These are phyloP conservation scores for Myxocyprinus asiaticus DNA, from an alignment of 2,113 vertebrate species.

Conservation along the genomic window DNA sequence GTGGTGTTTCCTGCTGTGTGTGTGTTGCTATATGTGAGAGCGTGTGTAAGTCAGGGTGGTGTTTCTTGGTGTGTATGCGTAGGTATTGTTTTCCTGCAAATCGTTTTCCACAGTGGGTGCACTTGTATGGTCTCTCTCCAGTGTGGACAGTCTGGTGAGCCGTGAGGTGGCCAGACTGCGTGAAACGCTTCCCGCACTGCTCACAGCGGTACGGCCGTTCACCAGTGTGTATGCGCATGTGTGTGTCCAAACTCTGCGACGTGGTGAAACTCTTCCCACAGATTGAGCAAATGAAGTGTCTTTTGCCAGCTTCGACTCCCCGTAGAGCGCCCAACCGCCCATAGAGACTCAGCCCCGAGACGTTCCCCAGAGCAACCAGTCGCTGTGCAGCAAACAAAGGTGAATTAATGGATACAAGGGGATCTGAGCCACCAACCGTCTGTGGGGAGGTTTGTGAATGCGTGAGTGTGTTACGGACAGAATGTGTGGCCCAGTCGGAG, in stretches of 20 bases:
- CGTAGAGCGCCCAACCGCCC: constrained; percentile 34
- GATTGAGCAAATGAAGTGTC: constrained; percentile 54
- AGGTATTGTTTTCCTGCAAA: constrained; percentile 77
- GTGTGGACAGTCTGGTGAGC: constrained; percentile 78
- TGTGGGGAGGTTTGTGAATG: constrained; percentile 31
- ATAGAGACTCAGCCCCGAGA: constrained; percentile 44
- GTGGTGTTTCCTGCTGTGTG: neutral
- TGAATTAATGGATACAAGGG: constrained; percentile 34
- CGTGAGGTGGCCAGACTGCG: constrained; percentile 74
- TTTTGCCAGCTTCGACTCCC: constrained; percentile 3
- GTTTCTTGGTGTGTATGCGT: constrained; percentile 73
- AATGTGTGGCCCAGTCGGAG: constrained; percentile 46
- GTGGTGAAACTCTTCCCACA: constrained; percentile 55
- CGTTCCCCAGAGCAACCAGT: constrained; percentile 45
- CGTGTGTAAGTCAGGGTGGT: constrained; percentile 52
- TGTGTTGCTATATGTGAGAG: constrained; percentile 8
- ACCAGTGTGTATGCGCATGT: constrained; percentile 68
- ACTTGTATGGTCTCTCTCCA: constrained; percentile 72
- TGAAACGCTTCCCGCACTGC: constrained; percentile 75
- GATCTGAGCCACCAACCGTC: constrained; percentile 14
- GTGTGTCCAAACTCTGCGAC: constrained; percentile 52
- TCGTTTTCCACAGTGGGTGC: constrained; percentile 69
- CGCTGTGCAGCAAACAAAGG: constrained; percentile 42
- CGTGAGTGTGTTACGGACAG: constrained; percentile 16
- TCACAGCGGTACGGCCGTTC: constrained; percentile 72